A percentile compares a stretch with the other conserved stretches of the same genome.
Conservation (phyloP, 2,797 vertebrate species). For the Parauchenoglanis punctatus region DNA sequence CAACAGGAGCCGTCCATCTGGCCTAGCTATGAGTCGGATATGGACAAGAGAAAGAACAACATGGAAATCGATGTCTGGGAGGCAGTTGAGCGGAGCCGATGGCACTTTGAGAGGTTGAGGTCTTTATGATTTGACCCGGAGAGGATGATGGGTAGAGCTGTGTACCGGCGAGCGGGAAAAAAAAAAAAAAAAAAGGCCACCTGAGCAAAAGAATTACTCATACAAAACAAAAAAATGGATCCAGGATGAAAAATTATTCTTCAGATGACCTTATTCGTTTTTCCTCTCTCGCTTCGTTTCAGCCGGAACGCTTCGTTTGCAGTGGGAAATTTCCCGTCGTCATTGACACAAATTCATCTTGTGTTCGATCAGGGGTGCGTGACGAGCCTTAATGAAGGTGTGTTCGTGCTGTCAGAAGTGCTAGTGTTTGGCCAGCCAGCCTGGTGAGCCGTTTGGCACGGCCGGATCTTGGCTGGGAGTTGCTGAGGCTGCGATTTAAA, state of each 20-base stretch:
- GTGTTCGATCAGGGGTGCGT: conserved; percentile 45
- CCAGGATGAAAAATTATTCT: conserved; percentile 1
- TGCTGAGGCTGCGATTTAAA: conserved; percentile 58
- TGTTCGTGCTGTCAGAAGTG: conserved; percentile 71
- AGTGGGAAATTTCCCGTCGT: conserved; percentile 21
- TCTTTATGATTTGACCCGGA: conserved; percentile 4
- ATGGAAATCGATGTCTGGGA: conserved; percentile 42
- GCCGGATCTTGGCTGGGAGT: conserved; percentile 33
- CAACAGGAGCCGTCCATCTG: conserved; percentile 48
- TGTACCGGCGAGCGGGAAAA: not conserved
- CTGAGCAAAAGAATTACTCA: not conserved
- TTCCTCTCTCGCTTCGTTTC: conserved; percentile 23
- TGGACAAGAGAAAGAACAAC: conserved; percentile 15
- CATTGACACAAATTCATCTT: conserved; percentile 51
- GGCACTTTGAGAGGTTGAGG: conserved; percentile 8
- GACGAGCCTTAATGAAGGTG: conserved; percentile 60
- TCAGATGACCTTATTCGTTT: not conserved
- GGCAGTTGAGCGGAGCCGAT: conserved; percentile 20
- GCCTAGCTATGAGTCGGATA: conserved; percentile 25
- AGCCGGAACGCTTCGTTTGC: conserved; percentile 31
- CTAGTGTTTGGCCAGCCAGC: conserved; percentile 71
- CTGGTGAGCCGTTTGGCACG: conserved; percentile 62
- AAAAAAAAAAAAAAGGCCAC: conserved; percentile 8
- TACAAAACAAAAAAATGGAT: not conserved
- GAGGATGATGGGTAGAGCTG: not conserved